These are phyloP conservation scores for Melanotaenia duboulayi DNA, from an alignment of 2,113 vertebrate species.

Conservation along the genomic window DNA sequence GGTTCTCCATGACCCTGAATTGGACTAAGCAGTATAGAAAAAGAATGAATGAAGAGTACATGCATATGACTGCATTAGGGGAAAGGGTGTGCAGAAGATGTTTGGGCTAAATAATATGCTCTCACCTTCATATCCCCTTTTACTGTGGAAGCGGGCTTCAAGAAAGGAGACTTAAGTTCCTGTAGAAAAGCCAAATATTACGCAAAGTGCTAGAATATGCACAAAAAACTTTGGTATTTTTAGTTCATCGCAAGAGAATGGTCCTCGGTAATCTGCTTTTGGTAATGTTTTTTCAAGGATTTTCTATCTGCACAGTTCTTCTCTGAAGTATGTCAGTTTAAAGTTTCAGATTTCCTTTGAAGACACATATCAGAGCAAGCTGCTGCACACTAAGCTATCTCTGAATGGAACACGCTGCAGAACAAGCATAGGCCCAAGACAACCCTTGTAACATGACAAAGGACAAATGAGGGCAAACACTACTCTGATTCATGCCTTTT, in stretches of 20 bases:
- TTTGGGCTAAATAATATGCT: too few species aligned
- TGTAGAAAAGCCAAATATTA: neutral
- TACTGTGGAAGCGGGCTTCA: neutral
- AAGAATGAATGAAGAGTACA: too few species aligned
- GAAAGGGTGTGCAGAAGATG: neutral
- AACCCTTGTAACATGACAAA: conserved; percentile 55
- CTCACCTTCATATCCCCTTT: too few species aligned
- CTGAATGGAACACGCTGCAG: conserved; percentile 42
- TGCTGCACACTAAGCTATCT: conserved; percentile 56
- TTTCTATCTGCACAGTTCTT: conserved; percentile 27
- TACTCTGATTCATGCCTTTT: conserved; percentile 35
- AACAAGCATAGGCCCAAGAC: conserved; percentile 38
- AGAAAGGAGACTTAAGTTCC: neutral
- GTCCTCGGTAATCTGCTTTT: conserved; percentile 10
- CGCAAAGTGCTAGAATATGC: neutral
- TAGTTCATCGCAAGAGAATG: neutral
- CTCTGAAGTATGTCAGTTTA: conserved; percentile 39
- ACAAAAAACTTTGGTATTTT: neutral
- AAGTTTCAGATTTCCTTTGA: conserved; percentile 24
- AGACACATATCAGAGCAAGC: conserved; percentile 42
- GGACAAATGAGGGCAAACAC: conserved; percentile 64
- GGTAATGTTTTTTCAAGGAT: conserved; percentile 49
- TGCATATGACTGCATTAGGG: neutral
- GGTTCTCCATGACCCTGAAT: too few species aligned
- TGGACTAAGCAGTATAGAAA: too few species aligned